Conservation (phyloP, 1,140 invertebrate genomes). For the Nasonia giraulti region DNA sequence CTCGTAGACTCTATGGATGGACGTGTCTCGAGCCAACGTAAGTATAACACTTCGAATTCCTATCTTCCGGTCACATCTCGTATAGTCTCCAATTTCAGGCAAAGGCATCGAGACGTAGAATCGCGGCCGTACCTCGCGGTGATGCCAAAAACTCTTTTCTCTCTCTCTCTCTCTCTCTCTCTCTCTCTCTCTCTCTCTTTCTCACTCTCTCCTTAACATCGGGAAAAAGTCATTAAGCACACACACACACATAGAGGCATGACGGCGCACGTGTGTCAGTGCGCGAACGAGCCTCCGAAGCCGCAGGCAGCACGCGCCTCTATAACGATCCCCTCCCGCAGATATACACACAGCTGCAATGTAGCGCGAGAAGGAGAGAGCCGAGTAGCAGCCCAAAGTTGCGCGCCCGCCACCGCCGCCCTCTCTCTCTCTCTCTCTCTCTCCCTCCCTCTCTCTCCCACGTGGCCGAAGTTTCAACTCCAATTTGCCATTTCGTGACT, state of each 20-base stretch:
- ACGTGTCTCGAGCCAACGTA: too few species aligned
- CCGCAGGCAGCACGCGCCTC: not conserved
- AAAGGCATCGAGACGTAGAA: not conserved
- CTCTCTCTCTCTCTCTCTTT: not conserved
- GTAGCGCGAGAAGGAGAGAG: not conserved
- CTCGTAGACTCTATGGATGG: too few species aligned
- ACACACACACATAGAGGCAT: not conserved
- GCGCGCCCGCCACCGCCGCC: not conserved
- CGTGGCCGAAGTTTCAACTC: slow-evolving; percentile 70
- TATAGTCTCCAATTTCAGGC: too few species aligned
- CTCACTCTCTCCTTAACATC: not conserved
- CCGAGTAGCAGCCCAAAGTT: not conserved
- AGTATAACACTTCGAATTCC: too few species aligned
- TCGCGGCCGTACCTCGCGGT: not conserved
- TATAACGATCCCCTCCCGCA: slow-evolving; percentile 53
- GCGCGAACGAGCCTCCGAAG: not conserved
- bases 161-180: not conserved
- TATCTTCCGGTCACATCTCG: too few species aligned
- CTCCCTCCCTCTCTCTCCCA: not conserved
- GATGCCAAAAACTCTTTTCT: not conserved
- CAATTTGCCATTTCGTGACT: slow-evolving; percentile 76
- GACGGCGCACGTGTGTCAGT: not conserved
- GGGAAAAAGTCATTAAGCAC: slow-evolving; percentile 44
- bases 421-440: too few species aligned
- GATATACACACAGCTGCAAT: not conserved